Conservation (phyloP, 2,113 vertebrate genomes). For the Gambusia holbrooki region DNA sequence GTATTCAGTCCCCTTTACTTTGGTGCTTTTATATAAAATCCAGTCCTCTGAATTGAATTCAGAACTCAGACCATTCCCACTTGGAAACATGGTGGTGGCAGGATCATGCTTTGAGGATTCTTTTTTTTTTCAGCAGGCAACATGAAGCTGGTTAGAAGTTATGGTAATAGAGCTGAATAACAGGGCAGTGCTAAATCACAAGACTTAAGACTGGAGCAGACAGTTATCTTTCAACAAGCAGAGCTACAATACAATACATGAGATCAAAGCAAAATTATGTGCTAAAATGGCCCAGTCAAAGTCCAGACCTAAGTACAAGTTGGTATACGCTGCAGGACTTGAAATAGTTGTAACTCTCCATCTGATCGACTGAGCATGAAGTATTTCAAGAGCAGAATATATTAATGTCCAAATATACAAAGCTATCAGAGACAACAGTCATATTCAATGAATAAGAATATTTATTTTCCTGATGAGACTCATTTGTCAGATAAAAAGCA, state of each 20-base stretch:
- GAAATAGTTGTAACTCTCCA: no score
- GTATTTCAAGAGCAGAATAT: no score
- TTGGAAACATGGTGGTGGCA: neutral
- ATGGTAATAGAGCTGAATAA: neutral
- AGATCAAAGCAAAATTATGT: neutral
- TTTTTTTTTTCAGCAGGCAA: neutral
- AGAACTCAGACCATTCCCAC: neutral
- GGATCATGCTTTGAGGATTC: neutral
- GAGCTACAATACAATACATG: neutral
- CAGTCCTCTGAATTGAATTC: neutral
- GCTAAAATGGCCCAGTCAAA: neutral
- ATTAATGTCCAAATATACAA: no score
- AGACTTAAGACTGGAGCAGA: neutral
- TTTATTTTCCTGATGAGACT: no score
- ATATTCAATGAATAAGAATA: no score
- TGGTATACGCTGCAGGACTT: no score
- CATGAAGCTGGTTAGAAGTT: neutral
- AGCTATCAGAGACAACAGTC: no score
- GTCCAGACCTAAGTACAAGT: no score
- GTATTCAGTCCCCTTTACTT: neutral
- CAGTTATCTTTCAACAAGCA: neutral
- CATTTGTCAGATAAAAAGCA: no score
- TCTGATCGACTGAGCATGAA: no score
- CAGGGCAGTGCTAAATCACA: neutral
- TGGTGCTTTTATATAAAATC: neutral